Evolutionary conservation across 2,888 invertebrate species (phyloP).

Genomic region (Rhagophthalmus giganteus): DNA sequence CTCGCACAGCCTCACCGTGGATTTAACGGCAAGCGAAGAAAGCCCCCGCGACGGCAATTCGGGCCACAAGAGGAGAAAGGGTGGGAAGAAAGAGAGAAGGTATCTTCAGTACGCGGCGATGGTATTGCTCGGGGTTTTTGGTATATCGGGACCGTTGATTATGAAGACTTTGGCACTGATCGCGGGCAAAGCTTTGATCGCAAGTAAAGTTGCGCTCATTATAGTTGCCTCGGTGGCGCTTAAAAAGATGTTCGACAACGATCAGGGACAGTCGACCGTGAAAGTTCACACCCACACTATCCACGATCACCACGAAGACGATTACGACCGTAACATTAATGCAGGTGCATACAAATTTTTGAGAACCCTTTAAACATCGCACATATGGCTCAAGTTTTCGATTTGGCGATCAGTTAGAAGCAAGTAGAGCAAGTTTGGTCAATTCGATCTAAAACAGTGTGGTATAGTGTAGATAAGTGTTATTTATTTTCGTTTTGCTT

Average conservation of each 20-base stretch:
- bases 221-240: slow-evolving; percentile 71
- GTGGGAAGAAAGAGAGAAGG: slow-evolving; percentile 33
- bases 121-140: slow-evolving; percentile 56
- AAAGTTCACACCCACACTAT: slow-evolving; percentile 70
- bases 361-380: not conserved
- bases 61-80: slow-evolving; percentile 22
- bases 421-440: too few species aligned
- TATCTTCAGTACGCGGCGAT: slow-evolving; percentile 47
- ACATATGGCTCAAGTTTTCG: too few species aligned
- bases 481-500: too few species aligned
- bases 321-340: slow-evolving; percentile 41
- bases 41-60: slow-evolving; percentile 29
- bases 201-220: slow-evolving; percentile 73
- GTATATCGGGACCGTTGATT: slow-evolving; percentile 70
- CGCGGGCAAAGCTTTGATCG: slow-evolving; percentile 72
- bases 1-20: slow-evolving; percentile 67
- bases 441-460: too few species aligned
- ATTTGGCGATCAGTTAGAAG: too few species aligned
- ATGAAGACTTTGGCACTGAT: slow-evolving; percentile 71
- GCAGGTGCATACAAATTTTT: slow-evolving; percentile 28
- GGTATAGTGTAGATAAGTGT: too few species aligned
- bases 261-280: slow-evolving; percentile 62
- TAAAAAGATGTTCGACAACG: slow-evolving; percentile 73
- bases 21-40: slow-evolving; percentile 11
- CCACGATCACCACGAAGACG: slow-evolving; percentile 54